Base-by-base conservation (phyloP, 2,888 invertebrate genomes). In the Aradus depressus region DNA sequence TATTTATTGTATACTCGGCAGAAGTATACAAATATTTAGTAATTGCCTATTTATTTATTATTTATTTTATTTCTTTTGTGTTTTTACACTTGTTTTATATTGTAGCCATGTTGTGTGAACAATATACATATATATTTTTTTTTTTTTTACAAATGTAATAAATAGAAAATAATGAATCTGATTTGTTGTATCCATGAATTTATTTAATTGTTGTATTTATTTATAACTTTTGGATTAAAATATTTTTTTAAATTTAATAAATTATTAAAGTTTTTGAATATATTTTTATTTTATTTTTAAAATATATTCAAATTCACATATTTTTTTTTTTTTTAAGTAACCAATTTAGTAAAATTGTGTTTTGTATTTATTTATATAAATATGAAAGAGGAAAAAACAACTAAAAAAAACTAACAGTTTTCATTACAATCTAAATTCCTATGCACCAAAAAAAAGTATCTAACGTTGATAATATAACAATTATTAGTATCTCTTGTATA, bases 211-310 rank as follows among this genome's bases (percentile, higher is more conserved):
- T n/a, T 35, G 34, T 12, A 28, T 31, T 44, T 44, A 44, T 44
- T 44, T 44, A 22, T 44, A 31, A 34, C 25, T 22, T 34, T 44
- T 44, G 22, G 4, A n/a, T 44, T 44, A 34, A 31, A 14, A 35
- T 44, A 44, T 44, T 44, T 44, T 44, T 44, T 34, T 42, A 31
- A 32, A 25, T 6, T 21, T 21, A 23, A 23, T 31, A 31, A 34
- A 22, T 21, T 44, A 44, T 44, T 44, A 35, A 44, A n/a, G n/a
- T 44, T 44, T 44, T 31, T 44, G 34, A 35, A 34, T 44, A 44
- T 44, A 44, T 44, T 44, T 44, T 44, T 44, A 44, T 44, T 44
- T 44, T 44, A 42, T 26, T 21, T 21, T 22, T 35, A 18, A 31
- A 32, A 34, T 44, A 44, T 44, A 44, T 44, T 44, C 44, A 21